Conservation (phyloP, 1,140 invertebrate genomes). For the Pemphigus obesinymphae region DNA sequence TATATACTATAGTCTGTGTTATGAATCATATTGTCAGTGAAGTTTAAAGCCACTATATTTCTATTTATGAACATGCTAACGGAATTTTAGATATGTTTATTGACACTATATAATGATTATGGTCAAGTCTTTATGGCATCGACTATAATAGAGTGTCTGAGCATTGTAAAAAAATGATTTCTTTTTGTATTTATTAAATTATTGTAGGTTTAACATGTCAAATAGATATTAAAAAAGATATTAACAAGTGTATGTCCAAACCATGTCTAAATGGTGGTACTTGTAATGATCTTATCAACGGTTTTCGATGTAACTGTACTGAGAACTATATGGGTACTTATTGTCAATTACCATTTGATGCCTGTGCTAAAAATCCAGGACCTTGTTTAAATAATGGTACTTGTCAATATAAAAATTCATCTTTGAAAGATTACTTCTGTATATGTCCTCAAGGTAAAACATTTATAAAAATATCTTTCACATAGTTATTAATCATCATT, state of each 20-base stretch:
- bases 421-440: conserved; percentile 79
- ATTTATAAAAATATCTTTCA: conserved; percentile 43
- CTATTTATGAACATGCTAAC: no score
- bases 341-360: conserved; percentile 87
- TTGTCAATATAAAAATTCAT: conserved; percentile 83
- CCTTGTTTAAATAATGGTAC: conserved; percentile 79
- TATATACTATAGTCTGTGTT: no score
- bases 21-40: no score
- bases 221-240: conserved; percentile 83
- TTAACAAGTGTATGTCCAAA: conserved; percentile 81
- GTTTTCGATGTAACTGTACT: conserved; percentile 78
- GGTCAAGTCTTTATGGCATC: no score
- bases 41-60: no score
- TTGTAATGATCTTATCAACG: conserved; percentile 81
- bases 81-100: no score
- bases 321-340: conserved; percentile 84
- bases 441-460: conserved; percentile 61
- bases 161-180: no score
- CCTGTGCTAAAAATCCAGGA: conserved; percentile 79
- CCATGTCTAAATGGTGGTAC: conserved; percentile 83
- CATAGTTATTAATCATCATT: conserved; percentile 74
- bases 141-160: no score
- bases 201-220: conserved; percentile 88
- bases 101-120: no score
- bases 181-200: conserved; percentile 55